Evolutionary conservation across 2,888 invertebrate genomes (phyloP).

Genomic region (Ophion ellenae): DNA sequence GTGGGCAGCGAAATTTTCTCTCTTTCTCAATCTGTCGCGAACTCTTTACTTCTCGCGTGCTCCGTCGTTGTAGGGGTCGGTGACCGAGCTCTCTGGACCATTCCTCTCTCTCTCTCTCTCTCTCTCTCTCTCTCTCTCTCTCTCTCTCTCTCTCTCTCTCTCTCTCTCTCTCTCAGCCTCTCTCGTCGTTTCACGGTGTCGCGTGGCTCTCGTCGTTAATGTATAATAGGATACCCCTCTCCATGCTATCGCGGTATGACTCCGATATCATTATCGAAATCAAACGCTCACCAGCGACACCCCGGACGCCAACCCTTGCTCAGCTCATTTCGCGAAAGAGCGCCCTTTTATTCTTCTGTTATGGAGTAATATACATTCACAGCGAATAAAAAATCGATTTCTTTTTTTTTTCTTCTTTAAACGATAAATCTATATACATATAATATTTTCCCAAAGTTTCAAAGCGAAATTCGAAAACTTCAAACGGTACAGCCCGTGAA

Average conservation of each 20-base stretch:
- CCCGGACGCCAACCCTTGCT: slow-evolving; percentile 24
- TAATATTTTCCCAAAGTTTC: no score
- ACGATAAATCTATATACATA: no score
- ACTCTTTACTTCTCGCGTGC: background rate
- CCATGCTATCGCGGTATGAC: slow-evolving; percentile 17
- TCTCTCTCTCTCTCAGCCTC: slow-evolving; percentile 15
- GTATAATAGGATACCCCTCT: slow-evolving; percentile 75
- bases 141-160: slow-evolving; percentile 13
- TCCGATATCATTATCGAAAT: slow-evolving; percentile 48
- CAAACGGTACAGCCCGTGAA: no score
- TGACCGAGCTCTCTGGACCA: slow-evolving; percentile 47
- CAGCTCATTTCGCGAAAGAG: slow-evolving; percentile 35
- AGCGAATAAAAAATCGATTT: no score
- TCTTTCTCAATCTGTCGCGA: slow-evolving; percentile 7
- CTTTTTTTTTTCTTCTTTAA: no score
- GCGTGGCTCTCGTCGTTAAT: slow-evolving; percentile 70
- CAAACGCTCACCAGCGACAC: slow-evolving; percentile 12
- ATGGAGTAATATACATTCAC: no score
- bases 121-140: slow-evolving; percentile 17
- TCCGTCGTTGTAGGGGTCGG: slow-evolving; percentile 30
- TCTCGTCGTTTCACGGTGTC: slow-evolving; percentile 62
- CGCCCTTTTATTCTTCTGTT: no score
- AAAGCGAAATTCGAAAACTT: no score
- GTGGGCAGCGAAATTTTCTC: background rate
- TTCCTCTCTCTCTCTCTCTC: slow-evolving; percentile 40